Percentiles rank a stretch among this genome's conserved stretches.
These are phyloP conservation scores for Psittacara wagleri DNA, from an alignment of 2,113 vertebrate genomes.

Conservation along the genomic window DNA sequence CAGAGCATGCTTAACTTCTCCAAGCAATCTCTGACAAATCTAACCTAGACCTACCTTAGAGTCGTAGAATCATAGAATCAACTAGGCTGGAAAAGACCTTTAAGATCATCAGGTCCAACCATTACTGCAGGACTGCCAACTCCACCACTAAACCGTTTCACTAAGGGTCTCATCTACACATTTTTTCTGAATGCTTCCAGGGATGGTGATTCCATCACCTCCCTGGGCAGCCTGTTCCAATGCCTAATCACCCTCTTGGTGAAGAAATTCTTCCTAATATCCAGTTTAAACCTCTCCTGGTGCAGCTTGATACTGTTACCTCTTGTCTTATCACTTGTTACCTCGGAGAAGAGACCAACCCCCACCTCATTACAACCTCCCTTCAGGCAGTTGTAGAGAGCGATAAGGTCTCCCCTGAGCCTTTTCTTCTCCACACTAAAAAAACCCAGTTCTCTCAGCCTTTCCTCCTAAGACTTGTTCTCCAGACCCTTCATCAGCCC, in stretches of 20 bases:
- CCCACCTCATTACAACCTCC: no score
- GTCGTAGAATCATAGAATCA: neutral
- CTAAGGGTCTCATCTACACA: neutral
- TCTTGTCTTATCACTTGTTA: neutral
- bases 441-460: neutral
- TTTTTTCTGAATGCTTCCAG: neutral
- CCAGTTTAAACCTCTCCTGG: neutral
- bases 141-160: neutral
- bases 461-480: neutral
- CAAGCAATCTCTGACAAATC: neutral
- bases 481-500: neutral
- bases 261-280: neutral
- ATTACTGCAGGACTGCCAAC: neutral
- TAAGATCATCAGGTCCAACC: neutral
- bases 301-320: neutral
- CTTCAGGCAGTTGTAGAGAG: neutral
- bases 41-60: neutral
- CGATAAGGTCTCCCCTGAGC: neutral
- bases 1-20: fast-evolving
- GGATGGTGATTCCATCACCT: no score
- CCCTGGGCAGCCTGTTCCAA: neutral
- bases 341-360: neutral
- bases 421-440: neutral
- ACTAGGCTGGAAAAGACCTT: neutral
- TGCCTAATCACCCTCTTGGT: fast-evolving